Evolutionary conservation across 2,797 vertebrate species (phyloP).

Genomic region (Phoxinus dragarum): DNA sequence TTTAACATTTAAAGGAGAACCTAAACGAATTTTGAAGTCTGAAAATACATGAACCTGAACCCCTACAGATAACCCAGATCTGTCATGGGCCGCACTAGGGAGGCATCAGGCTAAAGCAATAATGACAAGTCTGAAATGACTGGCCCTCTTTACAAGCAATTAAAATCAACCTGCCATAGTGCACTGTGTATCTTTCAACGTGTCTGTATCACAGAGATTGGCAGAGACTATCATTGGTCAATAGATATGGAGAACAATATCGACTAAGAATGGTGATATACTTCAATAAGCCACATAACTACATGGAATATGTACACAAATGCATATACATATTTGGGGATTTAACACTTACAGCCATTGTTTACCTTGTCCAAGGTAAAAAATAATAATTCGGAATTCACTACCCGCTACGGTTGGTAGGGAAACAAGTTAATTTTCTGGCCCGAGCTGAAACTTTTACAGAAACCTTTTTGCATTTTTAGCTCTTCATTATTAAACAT

Average conservation of each 20-base stretch:
- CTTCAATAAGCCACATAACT: slow-evolving; percentile 43
- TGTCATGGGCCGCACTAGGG: slow-evolving; percentile 17
- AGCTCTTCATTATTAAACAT: neutral
- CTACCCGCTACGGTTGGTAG: neutral
- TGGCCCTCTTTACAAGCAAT: slow-evolving; percentile 43
- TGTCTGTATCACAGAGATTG: neutral
- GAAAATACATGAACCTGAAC: slow-evolving; percentile 38
- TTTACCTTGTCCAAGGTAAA: neutral
- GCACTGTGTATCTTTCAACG: slow-evolving; percentile 1
- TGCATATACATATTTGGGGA: neutral
- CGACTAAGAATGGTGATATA: slow-evolving; percentile 36
- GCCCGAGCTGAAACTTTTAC: neutral
- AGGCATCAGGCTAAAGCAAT: slow-evolving; percentile 35
- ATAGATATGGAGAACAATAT: slow-evolving; percentile 6
- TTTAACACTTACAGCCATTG: too few species aligned
- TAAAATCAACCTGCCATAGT: slow-evolving; percentile 21
- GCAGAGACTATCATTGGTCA: neutral
- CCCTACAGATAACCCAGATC: slow-evolving; percentile 45
- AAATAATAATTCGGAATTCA: neutral
- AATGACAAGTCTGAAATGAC: slow-evolving; percentile 39
- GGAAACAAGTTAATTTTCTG: neutral
- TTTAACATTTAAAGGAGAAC: slow-evolving; percentile 1
- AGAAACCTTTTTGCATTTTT: neutral
- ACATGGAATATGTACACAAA: slow-evolving; percentile 13
- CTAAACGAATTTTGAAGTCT: slow-evolving; percentile 4